Conservation (phyloP, 1,140 invertebrate genomes). For the Nautilus pompilius region DNA sequence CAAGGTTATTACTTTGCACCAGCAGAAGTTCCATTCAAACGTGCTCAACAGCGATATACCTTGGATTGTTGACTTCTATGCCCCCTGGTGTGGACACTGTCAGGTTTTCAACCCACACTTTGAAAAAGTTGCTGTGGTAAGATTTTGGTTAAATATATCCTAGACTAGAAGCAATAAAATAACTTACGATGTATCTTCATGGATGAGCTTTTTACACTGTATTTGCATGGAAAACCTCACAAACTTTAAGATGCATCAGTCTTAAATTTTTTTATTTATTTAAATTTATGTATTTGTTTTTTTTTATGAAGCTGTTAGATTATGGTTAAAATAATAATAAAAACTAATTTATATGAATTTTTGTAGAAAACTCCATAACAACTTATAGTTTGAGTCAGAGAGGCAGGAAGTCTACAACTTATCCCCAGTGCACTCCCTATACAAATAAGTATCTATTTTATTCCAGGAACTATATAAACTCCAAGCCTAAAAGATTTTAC, state of each 20-base stretch:
- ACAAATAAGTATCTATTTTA: too few relatives aligned
- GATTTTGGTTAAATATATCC: slow-evolving; percentile 4
- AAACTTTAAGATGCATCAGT: background rate
- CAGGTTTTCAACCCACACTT: slow-evolving; percentile 70
- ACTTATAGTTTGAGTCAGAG: too few relatives aligned
- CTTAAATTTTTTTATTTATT: background rate
- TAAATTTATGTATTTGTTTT: background rate
- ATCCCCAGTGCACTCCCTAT: too few relatives aligned
- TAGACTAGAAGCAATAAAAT: background rate
- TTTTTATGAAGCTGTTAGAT: too few relatives aligned
- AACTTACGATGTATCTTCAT: background rate
- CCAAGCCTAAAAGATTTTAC: too few relatives aligned
- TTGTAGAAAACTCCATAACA: too few relatives aligned
- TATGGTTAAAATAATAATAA: too few relatives aligned
- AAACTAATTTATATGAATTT: too few relatives aligned
- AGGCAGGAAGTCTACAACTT: too few relatives aligned
- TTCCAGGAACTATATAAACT: too few relatives aligned
- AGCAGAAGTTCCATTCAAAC: slow-evolving; percentile 37
- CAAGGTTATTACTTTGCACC: slow-evolving; percentile 35
- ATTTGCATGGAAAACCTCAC: background rate
- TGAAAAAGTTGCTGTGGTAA: slow-evolving; percentile 65
- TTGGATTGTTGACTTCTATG: slow-evolving; percentile 73
- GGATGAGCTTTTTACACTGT: background rate
- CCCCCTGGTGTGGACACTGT: slow-evolving; percentile 75
- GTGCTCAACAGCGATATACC: slow-evolving; percentile 55